Base-by-base conservation (phyloP, 2,797 vertebrate genomes). In the Macropodus opercularis region DNA sequence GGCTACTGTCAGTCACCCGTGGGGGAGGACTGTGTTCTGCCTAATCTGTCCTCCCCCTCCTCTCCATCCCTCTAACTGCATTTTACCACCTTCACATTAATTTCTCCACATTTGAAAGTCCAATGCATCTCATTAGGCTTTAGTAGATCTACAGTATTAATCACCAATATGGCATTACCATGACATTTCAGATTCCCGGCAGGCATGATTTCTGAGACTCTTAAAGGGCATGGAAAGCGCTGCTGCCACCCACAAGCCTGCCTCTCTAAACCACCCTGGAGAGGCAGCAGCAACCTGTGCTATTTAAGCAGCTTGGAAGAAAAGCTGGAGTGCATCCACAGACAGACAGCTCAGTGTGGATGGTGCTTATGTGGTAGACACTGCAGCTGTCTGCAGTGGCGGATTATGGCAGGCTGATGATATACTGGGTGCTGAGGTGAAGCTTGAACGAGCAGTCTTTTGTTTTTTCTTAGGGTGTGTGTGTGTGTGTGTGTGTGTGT, bases 161-260 rank as follows among this genome's bases (percentile, higher is more conserved):
- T 87, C 72, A 79, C 72, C 69, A 62, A 86, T 72, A 60, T 82
- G 80, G 58, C 79, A 78, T 85, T 81, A 80, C 59, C 32, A 14
- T 73, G 81, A 61, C 73, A 77, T 85, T 84, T 86, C 56, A 50
- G 26, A 50, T 75, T 81, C 71, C 77, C 49, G 8, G 54, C 63
- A 75, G 80, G 73, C 62, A 24, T 23, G 31, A 66, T 59, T 64
- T 58, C 55, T 69, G 65, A 75, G 71, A 76, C 49, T 76, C 48
- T 78, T 71, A 85, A 86, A 88, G 80, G 80, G 71, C 82, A 85
- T 15, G 50, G 46, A 60, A 80, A 80, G 62, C 48, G 52, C 64
- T 23, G 15, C 64, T 39, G 48, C 77, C 77, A 64, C 79, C 81
- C 75, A 74, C 77, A 23, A 77, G 69, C 51, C 52, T 19, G 52